phyloP scores from a whole-genome alignment of 2,888 invertebrate species.

The Drosophila mimetica region DNA sequence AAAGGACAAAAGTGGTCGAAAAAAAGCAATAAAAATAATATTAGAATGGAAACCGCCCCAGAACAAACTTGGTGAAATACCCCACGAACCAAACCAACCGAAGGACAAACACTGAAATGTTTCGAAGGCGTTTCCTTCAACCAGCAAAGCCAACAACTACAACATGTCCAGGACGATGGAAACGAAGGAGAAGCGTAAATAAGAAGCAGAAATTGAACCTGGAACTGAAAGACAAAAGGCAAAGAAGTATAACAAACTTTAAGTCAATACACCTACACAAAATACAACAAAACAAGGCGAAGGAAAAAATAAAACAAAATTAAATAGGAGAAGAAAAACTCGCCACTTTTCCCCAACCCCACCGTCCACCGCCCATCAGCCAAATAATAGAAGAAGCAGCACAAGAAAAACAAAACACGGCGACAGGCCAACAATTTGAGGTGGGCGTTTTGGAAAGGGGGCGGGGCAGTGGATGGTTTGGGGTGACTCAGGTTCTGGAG shows the following conservation, averaged over 20 bases:
- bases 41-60: constrained; percentile 23
- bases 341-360: constrained; percentile 18
- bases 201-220: constrained; percentile 19
- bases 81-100: neutral
- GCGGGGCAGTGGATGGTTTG: neutral
- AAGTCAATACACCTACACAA: constrained; percentile 74
- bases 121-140: constrained; percentile 66
- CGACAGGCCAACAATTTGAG: constrained; percentile 40
- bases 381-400: constrained; percentile 44
- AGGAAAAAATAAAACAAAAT: constrained; percentile 71
- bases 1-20: constrained; percentile 26
- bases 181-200: constrained; percentile 2
- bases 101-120: constrained; percentile 57
- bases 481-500: neutral
- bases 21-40: constrained; percentile 12
- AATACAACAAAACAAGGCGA: constrained; percentile 41
- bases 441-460: constrained; percentile 12
- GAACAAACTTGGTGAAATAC: constrained; percentile 36
- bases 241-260: constrained; percentile 73
- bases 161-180: constrained; percentile 18
- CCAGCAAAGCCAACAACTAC: constrained; percentile 41
- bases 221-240: constrained; percentile 51
- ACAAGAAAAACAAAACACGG: constrained; percentile 66
- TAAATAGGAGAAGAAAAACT: constrained; percentile 56
- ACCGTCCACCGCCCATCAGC: neutral